Conservation (phyloP, 2,888 invertebrate genomes). For the Pammene fasciana region DNA sequence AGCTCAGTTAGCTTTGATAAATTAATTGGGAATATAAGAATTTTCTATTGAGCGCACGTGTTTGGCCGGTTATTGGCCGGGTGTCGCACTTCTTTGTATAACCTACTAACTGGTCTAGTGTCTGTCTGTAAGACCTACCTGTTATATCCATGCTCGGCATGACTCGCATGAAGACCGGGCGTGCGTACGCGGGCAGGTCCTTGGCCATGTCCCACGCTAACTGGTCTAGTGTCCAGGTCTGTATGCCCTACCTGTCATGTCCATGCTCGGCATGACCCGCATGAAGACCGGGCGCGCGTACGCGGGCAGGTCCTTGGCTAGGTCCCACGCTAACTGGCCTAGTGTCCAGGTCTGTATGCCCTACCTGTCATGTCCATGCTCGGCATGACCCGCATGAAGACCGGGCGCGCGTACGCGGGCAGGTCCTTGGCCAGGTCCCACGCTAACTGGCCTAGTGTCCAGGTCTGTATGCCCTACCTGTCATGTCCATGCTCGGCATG, state of each 20-base stretch:
- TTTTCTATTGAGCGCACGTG: constrained; percentile 90
- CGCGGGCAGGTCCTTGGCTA: constrained; percentile 52
- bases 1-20: too few species aligned
- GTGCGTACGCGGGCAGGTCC: constrained; percentile 92
- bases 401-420: constrained; percentile 90
- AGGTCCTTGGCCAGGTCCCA: constrained; percentile 62
- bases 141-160: constrained; percentile 94
- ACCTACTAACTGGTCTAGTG: constrained; percentile 83
- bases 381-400: constrained; percentile 91
- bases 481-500: constrained; percentile 93
- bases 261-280: constrained; percentile 91
- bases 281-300: constrained; percentile 96
- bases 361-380: constrained; percentile 95
- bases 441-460: too few species aligned
- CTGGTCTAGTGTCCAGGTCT: constrained; percentile 82
- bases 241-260: constrained; percentile 92
- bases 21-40: too few species aligned
- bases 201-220: constrained; percentile 79
- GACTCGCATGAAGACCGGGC: constrained; percentile 93
- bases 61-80: constrained; percentile 82
- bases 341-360: constrained; percentile 14
- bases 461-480: constrained; percentile 84
- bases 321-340: too few species aligned
- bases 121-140: constrained; percentile 84
- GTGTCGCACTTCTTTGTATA: too few species aligned